A percentile compares a stretch with the other conserved stretches of the same genome.
These are phyloP conservation scores for Plecturocebus donacophilus DNA, from an alignment of 2,113 vertebrate species.

Conservation along the genomic window DNA sequence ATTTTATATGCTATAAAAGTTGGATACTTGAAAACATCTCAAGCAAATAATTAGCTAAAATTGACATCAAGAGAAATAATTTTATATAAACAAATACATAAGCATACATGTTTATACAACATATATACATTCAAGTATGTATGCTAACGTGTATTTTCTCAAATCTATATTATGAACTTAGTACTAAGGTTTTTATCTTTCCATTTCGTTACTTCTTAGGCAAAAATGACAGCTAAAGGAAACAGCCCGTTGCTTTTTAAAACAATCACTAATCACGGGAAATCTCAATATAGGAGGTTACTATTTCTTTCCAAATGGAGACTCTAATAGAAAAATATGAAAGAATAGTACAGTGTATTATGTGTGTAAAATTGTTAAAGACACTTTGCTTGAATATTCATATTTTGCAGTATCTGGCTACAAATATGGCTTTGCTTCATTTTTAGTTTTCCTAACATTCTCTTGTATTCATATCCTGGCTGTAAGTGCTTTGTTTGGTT, in stretches of 20 bases:
- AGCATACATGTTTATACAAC: neutral
- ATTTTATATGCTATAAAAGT: constrained; percentile 31
- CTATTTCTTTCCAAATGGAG: constrained; percentile 3
- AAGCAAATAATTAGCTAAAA: constrained; percentile 27
- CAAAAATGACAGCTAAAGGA: constrained; percentile 47
- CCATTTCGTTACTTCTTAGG: neutral
- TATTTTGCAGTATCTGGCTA: neutral
- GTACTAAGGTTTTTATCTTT: constrained; percentile 10
- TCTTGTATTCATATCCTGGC: neutral
- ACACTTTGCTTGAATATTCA: neutral
- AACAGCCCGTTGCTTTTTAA: neutral
- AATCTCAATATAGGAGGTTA: constrained; percentile 16
- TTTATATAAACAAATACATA: neutral
- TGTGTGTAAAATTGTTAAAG: neutral
- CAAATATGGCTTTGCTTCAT: neutral
- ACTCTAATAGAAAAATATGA: neutral
- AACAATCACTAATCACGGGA: neutral
- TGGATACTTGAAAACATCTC: neutral
- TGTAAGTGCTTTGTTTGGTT: neutral
- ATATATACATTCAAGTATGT: neutral
- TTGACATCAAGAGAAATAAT: constrained; percentile 37
- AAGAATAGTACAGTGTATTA: neutral
- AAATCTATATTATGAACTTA: neutral
- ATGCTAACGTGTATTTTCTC: neutral
- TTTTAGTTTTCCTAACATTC: neutral